Conservation (phyloP, 1,140 invertebrate species). For the Daktulosphaira vitifoliae region DNA sequence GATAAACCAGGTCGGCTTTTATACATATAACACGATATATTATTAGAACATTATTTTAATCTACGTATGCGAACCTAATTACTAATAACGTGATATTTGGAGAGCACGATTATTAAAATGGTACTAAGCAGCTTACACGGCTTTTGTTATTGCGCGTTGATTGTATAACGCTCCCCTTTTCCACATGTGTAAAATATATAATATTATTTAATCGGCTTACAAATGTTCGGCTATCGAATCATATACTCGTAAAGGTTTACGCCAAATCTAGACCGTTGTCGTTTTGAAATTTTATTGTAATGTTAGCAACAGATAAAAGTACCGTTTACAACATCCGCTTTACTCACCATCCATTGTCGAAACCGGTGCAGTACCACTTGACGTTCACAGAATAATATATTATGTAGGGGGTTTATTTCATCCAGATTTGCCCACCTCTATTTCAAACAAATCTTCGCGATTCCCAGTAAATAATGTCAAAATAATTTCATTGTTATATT, state of each 20-base stretch:
- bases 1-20: too few species aligned
- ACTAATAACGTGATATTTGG: neutral
- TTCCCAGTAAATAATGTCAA: neutral
- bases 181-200: neutral
- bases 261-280: neutral
- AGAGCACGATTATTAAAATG: neutral
- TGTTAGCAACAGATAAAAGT: too few species aligned
- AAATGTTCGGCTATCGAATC: constrained; percentile 1
- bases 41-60: too few species aligned
- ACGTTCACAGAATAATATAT: neutral
- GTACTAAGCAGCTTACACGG: constrained; percentile 16
- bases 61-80: neutral
- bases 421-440: neutral
- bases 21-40: too few species aligned
- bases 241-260: too few species aligned
- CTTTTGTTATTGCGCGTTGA: constrained; percentile 33
- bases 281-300: too few species aligned
- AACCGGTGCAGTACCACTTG: too few species aligned
- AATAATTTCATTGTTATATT: too few species aligned
- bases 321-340: too few species aligned
- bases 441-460: neutral
- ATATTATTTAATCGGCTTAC: constrained; percentile 23
- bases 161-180: constrained; percentile 10
- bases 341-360: too few species aligned
- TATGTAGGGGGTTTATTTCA: neutral